A percentile compares a stretch with the other conserved stretches of the same genome.
These are phyloP conservation scores for Ips typographus DNA, from an alignment of 1,140 invertebrate genomes.

Conservation along the genomic window DNA sequence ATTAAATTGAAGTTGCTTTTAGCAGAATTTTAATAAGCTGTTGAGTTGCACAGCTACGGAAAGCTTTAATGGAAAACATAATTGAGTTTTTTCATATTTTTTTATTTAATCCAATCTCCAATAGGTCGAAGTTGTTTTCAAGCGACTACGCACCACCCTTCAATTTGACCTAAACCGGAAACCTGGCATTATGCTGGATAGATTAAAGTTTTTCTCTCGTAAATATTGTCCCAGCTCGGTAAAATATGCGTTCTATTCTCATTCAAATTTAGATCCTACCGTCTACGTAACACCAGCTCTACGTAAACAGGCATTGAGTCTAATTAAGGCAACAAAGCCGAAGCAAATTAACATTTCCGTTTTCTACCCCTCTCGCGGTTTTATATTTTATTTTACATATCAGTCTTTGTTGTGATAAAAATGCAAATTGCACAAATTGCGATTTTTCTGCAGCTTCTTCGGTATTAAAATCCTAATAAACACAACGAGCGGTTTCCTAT, in stretches of 20 bases:
- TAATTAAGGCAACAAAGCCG: slow-evolving; percentile 2
- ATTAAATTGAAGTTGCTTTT: slow-evolving; percentile 8
- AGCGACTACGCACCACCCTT: no score
- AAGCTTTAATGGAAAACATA: slow-evolving; percentile 2
- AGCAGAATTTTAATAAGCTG: slow-evolving; percentile 22
- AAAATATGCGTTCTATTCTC: slow-evolving; percentile 1
- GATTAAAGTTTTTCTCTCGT: not conserved
- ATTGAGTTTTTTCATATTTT: slow-evolving; percentile 11
- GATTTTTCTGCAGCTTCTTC: no score
- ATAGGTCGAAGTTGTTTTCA: no score
- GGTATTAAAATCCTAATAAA: no score
- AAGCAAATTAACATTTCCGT: not conserved
- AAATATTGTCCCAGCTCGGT: not conserved
- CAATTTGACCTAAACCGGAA: no score
- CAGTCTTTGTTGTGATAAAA: slow-evolving; percentile 3
- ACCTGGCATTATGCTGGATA: no score
- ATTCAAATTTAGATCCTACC: not conserved
- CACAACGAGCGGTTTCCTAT: no score
- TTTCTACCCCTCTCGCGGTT: not conserved
- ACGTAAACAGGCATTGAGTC: slow-evolving; percentile 1
- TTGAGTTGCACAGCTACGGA: slow-evolving; percentile 7
- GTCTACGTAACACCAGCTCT: not conserved
- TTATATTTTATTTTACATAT: slow-evolving; percentile 7
- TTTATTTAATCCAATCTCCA: not conserved
- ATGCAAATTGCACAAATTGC: not conserved